These are phyloP conservation scores for Cyphomyrus discorhynchus DNA, from an alignment of 2,113 vertebrate genomes.

Conservation along the genomic window DNA sequence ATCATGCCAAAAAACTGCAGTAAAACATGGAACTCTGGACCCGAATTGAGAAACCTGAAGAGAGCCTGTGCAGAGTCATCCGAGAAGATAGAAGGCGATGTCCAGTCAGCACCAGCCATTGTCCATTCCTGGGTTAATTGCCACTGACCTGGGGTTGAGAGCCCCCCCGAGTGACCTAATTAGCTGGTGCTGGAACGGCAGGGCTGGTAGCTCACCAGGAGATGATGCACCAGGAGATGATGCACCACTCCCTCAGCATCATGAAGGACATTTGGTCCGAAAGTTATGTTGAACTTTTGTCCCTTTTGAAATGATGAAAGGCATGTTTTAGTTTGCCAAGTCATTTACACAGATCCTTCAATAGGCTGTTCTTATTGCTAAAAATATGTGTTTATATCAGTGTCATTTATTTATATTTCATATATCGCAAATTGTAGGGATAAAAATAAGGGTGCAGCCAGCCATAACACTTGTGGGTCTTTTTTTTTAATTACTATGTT, in stretches of 20 bases:
- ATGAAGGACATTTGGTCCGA: not conserved
- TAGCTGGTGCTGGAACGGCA: not conserved
- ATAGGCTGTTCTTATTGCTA: not conserved
- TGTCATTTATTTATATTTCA: not conserved
- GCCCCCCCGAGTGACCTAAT: not conserved
- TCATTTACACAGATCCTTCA: not conserved
- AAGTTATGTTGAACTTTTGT: not conserved
- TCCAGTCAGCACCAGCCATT: slow-evolving; percentile 37
- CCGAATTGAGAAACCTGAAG: slow-evolving; percentile 41
- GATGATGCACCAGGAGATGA: not conserved
- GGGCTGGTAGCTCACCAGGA: not conserved
- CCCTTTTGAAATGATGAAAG: not conserved
- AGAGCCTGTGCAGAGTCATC: slow-evolving; percentile 40
- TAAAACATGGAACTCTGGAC: not conserved
- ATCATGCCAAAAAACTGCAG: not conserved
- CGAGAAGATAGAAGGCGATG: slow-evolving; percentile 43
- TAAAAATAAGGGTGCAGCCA: not conserved
- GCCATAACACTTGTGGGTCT: not conserved
- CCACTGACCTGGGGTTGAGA: slow-evolving; percentile 21
- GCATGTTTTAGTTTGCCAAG: not conserved
- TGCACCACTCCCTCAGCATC: not conserved
- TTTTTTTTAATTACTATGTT: not conserved
- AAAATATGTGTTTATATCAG: not conserved
- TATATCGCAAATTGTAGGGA: not conserved
- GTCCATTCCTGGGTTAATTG: slow-evolving; percentile 42